Base-by-base conservation (phyloP, 2,113 vertebrate species). In the Ahaetulla prasina region DNA sequence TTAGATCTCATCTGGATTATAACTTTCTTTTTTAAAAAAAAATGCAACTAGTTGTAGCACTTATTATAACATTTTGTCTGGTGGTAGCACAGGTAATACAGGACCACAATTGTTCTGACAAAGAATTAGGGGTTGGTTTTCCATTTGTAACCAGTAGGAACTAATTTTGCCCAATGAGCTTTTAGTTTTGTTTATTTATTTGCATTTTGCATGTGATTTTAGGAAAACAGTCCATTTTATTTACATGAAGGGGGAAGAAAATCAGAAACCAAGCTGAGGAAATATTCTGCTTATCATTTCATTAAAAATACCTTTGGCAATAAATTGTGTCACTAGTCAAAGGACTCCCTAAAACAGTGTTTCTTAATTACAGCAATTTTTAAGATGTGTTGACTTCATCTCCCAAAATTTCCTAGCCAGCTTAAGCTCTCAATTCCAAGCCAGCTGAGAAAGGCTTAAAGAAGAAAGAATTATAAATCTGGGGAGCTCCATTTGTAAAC, bases 241-340 rank as follows among this genome's bases (percentile, higher is more conserved):
- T 8, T 11, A 53, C 39, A 53, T 0, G 23, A 18, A n/a, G 53
- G 35, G 0, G 2, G n/a, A 80, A 90, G 45, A n/a, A 91, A 52
- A 0, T 0, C 89, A 50, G 85, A 89, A n/a, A 57, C 35, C 6
- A 92, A 27, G 20, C 8, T 2, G 5, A 1, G 60, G 54, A 0
- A 68, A 22, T 11, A 11, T 53, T 39, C 20, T 10, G 57, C 87
- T 47, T 1, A 45, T 43, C 55, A 12, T 22, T 9, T 63, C 23
- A 47, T 89, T 84, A 22, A 84, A 54, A 91, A 80, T 68, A 95
- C 90, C 94, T 35, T 57, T 88, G 88, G 94, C 39, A 93, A 86
- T 91, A 74, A 91, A 30, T 84, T 88, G 93, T 89, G 85, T 85
- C 91, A 92, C 55, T 80, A 91, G 88, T 60, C 88, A 92, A 89